Conservation (phyloP, 1,140 invertebrate genomes). For the Eupeodes corollae region DNA sequence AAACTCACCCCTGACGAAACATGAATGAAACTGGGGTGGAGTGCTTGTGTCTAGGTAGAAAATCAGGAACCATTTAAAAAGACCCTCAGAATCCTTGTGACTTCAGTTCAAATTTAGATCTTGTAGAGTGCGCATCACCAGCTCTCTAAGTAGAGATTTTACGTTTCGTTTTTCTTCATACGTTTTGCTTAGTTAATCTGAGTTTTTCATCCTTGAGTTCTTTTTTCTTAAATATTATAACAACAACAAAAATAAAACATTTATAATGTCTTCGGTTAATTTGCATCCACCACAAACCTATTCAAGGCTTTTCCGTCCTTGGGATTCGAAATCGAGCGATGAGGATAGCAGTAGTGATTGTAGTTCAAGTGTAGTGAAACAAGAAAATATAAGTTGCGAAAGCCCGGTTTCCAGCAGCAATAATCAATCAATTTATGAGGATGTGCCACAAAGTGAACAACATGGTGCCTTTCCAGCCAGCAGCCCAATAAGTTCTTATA, state of each 20-base stretch:
- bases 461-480: background rate
- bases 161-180: too few relatives aligned
- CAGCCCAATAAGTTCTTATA: too few relatives aligned
- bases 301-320: constrained; percentile 35
- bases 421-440: background rate
- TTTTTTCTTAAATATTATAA: background rate
- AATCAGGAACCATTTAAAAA: background rate
- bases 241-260: constrained; percentile 5
- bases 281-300: constrained; percentile 35
- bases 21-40: constrained; percentile 23
- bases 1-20: constrained; percentile 9
- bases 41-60: background rate
- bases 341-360: background rate
- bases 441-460: background rate
- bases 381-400: background rate
- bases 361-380: too few relatives aligned
- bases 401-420: background rate
- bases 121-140: constrained; percentile 20
- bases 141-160: too few relatives aligned
- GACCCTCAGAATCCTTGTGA: constrained; percentile 16
- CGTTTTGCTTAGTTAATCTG: too few relatives aligned
- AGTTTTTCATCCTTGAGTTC: too few relatives aligned
- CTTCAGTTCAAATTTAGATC: constrained; percentile 33
- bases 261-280: constrained; percentile 26
- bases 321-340: constrained; percentile 25